Base-by-base conservation (phyloP, 1,140 invertebrate genomes). In the Eumaeus atala region DNA sequence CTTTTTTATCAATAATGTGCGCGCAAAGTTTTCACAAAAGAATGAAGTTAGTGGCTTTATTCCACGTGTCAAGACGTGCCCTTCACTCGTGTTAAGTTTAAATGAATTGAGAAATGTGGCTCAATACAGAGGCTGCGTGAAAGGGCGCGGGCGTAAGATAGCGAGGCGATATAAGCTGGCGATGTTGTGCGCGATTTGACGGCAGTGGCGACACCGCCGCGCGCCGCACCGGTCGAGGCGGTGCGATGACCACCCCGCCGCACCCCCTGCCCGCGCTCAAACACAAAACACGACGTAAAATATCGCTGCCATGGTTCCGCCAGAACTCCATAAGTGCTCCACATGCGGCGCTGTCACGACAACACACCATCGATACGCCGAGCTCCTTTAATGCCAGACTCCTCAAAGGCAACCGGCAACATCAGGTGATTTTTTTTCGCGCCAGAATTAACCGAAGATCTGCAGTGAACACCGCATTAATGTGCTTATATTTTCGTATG, bases 311-410 rank as follows among this genome's bases (percentile, higher is more conserved):
- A 42, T 96, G 95, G 95, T 96, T 96, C 83, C 90, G 94, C 47
- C 94, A 95, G 83, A 91, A 90, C 55, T 95, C 93, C 33, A 90
- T 93, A 57, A 89, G 90, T 67, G 89, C 91, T 61, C 88, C 91
- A 34, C 93, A 94, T 73, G 90, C 91, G 55, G 88, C 89, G 36
- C 90, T 96, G 21, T 91, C 93, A 36, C 90, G 95, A 16, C 95
- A 96, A 80, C 94, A 96, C 73, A 96, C 95, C 81, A 96, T 96
- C 88, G 95, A 96, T 88, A 94, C 94, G 58, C 95, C 95, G 63
- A 90, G 93, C 72, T 94, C 93, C 38, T 94, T 95, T 88, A 92
- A 93, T 67, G 91, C 91, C 55, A 87, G 91, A 63, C 88, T 92
- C 54, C 88, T 92, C 58, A 83, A 82, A 57, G 69, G 69, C 64